Evolutionary conservation across 2,888 invertebrate species (phyloP).

Genomic region (Acanthosepion lycidas): DNA sequence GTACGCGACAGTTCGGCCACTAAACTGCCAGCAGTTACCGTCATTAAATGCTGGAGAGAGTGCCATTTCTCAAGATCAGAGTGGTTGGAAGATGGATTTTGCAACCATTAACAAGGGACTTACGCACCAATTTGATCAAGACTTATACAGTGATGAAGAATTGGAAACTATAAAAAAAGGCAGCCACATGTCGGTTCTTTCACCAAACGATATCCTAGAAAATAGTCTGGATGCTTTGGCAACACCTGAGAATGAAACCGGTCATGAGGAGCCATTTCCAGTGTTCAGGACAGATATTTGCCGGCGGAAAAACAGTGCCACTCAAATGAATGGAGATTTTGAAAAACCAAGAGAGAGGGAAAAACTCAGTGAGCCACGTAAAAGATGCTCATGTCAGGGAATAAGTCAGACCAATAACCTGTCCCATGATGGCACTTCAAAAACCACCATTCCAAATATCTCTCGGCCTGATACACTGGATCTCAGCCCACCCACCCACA

Average conservation of each 20-base stretch:
- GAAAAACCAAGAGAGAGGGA: background rate
- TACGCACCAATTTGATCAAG: constrained; percentile 60
- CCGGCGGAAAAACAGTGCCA: background rate
- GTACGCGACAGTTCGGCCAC: constrained; percentile 37
- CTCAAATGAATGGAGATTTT: background rate
- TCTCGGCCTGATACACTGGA: constrained; percentile 15
- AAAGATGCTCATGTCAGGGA: background rate
- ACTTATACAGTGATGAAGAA: background rate
- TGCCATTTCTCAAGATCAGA: background rate
- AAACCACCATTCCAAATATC: constrained; percentile 25
- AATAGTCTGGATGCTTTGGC: constrained; percentile 62
- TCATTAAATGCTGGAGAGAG: background rate
- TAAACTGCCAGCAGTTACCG: background rate
- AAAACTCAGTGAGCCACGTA: background rate
- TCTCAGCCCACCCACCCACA: background rate
- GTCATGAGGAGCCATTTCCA: constrained; percentile 60
- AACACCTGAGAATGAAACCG: constrained; percentile 62
- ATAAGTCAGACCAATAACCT: background rate
- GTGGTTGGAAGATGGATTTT: background rate
- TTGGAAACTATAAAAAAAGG: background rate
- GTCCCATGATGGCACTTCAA: background rate
- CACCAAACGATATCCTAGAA: constrained; percentile 71
- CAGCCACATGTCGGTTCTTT: constrained; percentile 64
- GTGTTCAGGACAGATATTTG: constrained; percentile 49
- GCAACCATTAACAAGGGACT: background rate